phyloP scores from a whole-genome alignment of 2,797 vertebrate genomes.

The Chelidonichthys spinosus region DNA sequence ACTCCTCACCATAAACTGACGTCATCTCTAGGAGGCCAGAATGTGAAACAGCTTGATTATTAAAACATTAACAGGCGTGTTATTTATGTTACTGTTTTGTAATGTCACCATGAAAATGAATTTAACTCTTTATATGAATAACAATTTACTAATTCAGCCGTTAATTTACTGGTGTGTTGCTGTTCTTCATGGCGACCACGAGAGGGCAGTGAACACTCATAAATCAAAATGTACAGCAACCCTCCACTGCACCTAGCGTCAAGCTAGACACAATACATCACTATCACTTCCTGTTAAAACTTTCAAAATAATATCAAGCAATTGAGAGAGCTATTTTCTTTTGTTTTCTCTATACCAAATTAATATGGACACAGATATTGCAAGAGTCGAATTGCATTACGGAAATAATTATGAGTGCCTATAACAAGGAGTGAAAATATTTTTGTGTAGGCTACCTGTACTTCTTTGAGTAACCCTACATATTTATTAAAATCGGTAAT shows the following conservation, averaged over 20 bases:
- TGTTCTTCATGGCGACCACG: not conserved
- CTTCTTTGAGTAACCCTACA: too few relatives aligned
- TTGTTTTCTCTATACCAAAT: too few relatives aligned
- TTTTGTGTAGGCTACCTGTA: too few relatives aligned
- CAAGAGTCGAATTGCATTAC: too few relatives aligned
- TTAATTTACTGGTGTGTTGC: not conserved
- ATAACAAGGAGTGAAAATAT: too few relatives aligned
- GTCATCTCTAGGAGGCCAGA: not conserved
- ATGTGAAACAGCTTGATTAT: not conserved
- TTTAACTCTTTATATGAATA: not conserved
- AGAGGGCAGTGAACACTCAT: slow-evolving; percentile 6
- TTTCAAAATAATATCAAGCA: not conserved
- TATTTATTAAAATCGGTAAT: too few relatives aligned
- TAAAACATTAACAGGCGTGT: not conserved
- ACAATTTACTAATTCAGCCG: not conserved
- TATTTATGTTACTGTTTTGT: not conserved
- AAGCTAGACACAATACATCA: not conserved
- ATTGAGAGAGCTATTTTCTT: not conserved
- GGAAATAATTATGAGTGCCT: too few relatives aligned
- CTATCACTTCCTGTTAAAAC: not conserved
- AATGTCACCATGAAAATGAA: not conserved
- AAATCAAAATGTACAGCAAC: not conserved
- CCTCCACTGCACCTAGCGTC: not conserved
- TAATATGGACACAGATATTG: too few relatives aligned
- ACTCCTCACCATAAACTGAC: not conserved